Evolutionary conservation across 2,888 invertebrate genomes (phyloP).

Genomic region (Ormyrus pomaceus): DNA sequence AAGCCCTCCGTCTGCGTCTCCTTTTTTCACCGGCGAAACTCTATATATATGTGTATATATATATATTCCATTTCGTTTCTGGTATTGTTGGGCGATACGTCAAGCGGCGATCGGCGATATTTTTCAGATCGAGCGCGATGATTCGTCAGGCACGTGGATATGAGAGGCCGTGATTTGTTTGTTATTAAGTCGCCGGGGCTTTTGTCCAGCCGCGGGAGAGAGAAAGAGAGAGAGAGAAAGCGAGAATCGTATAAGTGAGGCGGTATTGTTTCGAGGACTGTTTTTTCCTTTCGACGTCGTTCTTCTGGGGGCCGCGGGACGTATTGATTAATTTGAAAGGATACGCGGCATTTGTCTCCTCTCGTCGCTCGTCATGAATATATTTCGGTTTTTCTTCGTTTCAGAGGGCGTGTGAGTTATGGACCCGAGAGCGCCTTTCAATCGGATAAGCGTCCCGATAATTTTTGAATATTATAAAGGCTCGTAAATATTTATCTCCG

Average conservation of each 20-base stretch:
- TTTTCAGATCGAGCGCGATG: slow-evolving; percentile 32
- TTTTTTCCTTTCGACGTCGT: background rate
- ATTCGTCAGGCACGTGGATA: slow-evolving; percentile 19
- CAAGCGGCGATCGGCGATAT: slow-evolving; percentile 41
- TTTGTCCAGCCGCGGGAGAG: background rate
- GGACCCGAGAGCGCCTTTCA: too few species aligned
- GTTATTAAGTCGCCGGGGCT: slow-evolving; percentile 39
- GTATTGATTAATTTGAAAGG: slow-evolving; percentile 36
- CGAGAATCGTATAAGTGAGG: background rate
- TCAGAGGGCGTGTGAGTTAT: too few species aligned
- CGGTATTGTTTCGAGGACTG: slow-evolving; percentile 37
- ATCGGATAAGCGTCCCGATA: too few species aligned
- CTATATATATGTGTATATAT: background rate
- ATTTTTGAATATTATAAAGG: too few species aligned
- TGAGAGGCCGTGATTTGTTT: slow-evolving; percentile 37
- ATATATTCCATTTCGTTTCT: slow-evolving; percentile 24
- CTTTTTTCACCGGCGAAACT: slow-evolving; percentile 25
- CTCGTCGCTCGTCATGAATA: background rate
- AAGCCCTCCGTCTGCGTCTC: slow-evolving; percentile 33
- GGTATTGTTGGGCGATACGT: slow-evolving; percentile 44
- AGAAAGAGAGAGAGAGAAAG: background rate
- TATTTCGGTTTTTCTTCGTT: background rate
- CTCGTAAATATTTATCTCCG: too few species aligned
- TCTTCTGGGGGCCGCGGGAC: background rate
- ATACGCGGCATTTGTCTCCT: slow-evolving; percentile 13